A percentile compares a stretch with the other conserved stretches of the same genome.
Conservation (phyloP, 1,140 invertebrate species). For the Brachionus manjavacas region DNA sequence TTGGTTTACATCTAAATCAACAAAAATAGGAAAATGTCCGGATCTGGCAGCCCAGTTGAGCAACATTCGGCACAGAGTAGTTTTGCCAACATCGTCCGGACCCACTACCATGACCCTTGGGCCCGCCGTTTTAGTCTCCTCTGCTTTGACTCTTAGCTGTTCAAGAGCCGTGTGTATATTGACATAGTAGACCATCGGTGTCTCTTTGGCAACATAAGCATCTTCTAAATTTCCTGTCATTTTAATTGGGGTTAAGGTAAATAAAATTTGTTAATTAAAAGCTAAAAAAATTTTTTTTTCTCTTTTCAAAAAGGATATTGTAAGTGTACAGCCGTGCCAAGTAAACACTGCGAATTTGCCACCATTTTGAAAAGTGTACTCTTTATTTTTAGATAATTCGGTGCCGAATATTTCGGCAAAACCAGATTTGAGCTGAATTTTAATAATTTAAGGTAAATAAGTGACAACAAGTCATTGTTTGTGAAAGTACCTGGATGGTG, state of each 20-base stretch:
- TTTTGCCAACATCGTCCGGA: slow-evolving; percentile 91
- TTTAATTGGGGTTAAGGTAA: slow-evolving; percentile 32
- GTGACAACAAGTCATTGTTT: not conserved
- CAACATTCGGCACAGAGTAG: slow-evolving; percentile 76
- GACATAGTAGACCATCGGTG: slow-evolving; percentile 88
- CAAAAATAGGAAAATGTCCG: slow-evolving; percentile 74
- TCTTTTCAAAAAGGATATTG: slow-evolving; percentile 55
- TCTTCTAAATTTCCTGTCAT: slow-evolving; percentile 31
- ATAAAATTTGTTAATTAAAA: not conserved
- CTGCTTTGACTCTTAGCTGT: slow-evolving; percentile 71
- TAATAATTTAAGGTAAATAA: not conserved
- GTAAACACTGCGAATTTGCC: slow-evolving; percentile 93
- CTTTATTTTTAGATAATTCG: slow-evolving; percentile 85
- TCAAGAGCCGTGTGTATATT: slow-evolving; percentile 92
- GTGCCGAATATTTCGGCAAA: slow-evolving; percentile 93
- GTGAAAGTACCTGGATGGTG: not conserved
- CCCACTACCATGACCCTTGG: slow-evolving; percentile 76
- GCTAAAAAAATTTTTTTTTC: no score
- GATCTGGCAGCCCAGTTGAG: slow-evolving; percentile 67
- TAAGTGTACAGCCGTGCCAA: slow-evolving; percentile 78
- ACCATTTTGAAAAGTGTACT: slow-evolving; percentile 80
- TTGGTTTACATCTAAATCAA: slow-evolving; percentile 87
- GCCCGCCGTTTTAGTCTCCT: slow-evolving; percentile 64
- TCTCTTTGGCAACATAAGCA: slow-evolving; percentile 75
- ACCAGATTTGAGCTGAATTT: slow-evolving; percentile 71